Evolutionary conservation across 53 echinoderm and acorn worm species (phyloP).

Genomic region (Apostichopus leukothele): DNA sequence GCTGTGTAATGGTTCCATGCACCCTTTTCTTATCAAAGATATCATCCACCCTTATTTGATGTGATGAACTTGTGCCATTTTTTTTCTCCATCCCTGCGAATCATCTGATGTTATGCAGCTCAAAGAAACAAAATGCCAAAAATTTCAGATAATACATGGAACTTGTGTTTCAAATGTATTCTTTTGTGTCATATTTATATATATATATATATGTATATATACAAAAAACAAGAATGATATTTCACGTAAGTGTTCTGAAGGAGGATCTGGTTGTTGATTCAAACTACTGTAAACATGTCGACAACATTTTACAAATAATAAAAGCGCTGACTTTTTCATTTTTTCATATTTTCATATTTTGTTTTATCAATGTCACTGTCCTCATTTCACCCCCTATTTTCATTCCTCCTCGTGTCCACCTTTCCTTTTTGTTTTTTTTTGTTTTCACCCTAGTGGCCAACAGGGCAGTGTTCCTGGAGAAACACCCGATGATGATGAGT

Average conservation of each 20-base stretch:
- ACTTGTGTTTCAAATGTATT: no score
- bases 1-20: neutral
- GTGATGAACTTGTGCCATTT: neutral
- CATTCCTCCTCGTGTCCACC: slow-evolving; percentile 8
- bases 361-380: neutral
- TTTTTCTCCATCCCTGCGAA: neutral
- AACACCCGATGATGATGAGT: slow-evolving; percentile 33
- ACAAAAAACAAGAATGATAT: no score
- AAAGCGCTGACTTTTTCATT: no score
- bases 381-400: neutral
- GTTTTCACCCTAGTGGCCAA: slow-evolving; percentile 33
- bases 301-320: no score
- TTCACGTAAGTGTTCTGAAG: no score
- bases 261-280: no score
- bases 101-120: neutral
- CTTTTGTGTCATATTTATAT: no score
- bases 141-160: no score
- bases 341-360: neutral
- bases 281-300: no score
- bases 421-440: slow-evolving; percentile 6
- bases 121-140: no score
- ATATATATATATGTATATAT: no score
- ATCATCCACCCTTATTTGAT: neutral
- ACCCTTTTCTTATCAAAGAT: neutral
- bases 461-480: slow-evolving; percentile 10